Evolutionary conservation across 2,888 invertebrate genomes (phyloP).

Genomic region (Yponomeuta sedellus): DNA sequence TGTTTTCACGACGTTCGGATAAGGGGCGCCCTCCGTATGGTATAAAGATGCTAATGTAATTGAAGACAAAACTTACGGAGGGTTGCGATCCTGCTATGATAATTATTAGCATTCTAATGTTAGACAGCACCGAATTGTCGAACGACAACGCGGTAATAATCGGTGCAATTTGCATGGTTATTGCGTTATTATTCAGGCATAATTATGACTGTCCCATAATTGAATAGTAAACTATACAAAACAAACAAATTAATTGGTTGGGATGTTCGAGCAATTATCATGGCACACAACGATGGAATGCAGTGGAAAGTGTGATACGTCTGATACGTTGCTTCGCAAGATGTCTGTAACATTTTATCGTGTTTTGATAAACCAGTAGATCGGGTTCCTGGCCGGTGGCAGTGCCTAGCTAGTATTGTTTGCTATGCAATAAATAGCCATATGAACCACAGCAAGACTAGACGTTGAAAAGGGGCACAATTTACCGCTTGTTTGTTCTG

Average conservation of each 20-base stretch:
- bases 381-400: constrained; percentile 27
- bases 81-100: constrained; percentile 27
- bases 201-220: neutral
- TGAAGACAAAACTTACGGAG: constrained; percentile 42
- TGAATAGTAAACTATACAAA: neutral
- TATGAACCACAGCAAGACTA: constrained; percentile 25
- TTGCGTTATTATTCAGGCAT: neutral
- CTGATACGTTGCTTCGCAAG: neutral
- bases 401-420: constrained; percentile 16
- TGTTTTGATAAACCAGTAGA: constrained; percentile 39
- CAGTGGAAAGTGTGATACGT: neutral
- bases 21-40: constrained; percentile 45
- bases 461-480: constrained; percentile 19
- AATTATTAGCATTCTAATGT: constrained; percentile 29
- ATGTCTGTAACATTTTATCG: neutral
- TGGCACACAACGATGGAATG: neutral
- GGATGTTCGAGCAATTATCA: neutral
- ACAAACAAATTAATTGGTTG: neutral
- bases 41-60: constrained; percentile 52
- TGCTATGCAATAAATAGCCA: constrained; percentile 29
- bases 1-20: constrained; percentile 47
- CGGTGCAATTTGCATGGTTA: constrained; percentile 17
- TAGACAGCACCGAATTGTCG: constrained; percentile 36
- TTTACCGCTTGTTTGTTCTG: constrained; percentile 21
- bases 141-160: constrained; percentile 25